Percentiles rank a stretch among this genome's conserved stretches.
phyloP scores from a whole-genome alignment of 1,140 invertebrate species.

The Galendromus occidentalis region DNA sequence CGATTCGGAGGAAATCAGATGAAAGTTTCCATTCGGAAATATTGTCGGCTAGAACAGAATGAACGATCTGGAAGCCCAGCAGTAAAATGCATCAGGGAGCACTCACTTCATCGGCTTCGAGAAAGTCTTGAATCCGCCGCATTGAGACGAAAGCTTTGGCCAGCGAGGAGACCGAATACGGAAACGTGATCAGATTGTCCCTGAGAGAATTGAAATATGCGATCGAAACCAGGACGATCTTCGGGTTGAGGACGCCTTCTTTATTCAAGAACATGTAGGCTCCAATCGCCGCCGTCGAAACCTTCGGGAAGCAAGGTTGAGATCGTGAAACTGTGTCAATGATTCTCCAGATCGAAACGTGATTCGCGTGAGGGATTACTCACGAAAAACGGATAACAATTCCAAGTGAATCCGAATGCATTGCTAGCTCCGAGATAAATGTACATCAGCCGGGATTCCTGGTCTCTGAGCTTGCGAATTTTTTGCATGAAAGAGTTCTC shows the following conservation, averaged over 20 bases:
- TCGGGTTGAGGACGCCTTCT: not conserved
- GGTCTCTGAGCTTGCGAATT: not conserved
- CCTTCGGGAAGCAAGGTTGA: too few species aligned
- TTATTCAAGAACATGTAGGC: not conserved
- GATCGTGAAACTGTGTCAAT: too few species aligned
- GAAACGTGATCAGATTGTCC: not conserved
- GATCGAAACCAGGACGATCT: not conserved
- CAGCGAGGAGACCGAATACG: not conserved
- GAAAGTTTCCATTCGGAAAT: too few species aligned
- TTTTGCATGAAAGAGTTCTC: not conserved
- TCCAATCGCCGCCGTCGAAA: not conserved
- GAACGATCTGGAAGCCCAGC: too few species aligned
- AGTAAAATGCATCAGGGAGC: too few species aligned
- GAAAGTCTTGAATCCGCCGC: not conserved
- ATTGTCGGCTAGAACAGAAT: too few species aligned
- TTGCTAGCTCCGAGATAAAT: not conserved
- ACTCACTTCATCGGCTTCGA: not conserved
- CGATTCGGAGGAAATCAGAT: too few species aligned
- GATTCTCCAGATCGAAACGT: not conserved
- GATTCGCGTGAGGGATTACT: not conserved
- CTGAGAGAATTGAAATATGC: not conserved
- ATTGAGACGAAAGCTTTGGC: not conserved
- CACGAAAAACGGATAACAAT: not conserved
- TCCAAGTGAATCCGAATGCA: not conserved
- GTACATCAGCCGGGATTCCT: not conserved